These are phyloP conservation scores for Orchestes rusci DNA, from an alignment of 2,888 invertebrate genomes.

Conservation along the genomic window DNA sequence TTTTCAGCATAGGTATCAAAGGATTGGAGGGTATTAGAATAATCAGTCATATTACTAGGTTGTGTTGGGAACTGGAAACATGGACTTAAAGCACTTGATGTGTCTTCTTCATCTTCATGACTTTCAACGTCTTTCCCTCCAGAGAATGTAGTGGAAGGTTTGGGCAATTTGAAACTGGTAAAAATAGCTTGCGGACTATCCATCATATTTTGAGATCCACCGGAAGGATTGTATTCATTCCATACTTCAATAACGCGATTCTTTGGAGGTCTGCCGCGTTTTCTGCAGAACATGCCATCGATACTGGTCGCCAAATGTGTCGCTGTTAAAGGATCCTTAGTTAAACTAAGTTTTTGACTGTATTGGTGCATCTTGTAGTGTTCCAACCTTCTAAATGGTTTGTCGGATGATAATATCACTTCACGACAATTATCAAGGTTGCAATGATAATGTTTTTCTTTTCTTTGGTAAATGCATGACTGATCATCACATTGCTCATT, in stretches of 20 bases:
- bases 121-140: conserved; percentile 38
- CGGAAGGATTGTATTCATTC: conserved; percentile 55
- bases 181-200: conserved; percentile 85
- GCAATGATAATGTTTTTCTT: conserved; percentile 83
- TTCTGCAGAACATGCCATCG: conserved; percentile 82
- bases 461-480: conserved; percentile 65
- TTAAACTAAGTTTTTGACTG: conserved; percentile 42
- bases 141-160: conserved; percentile 44
- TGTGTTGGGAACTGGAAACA: no score
- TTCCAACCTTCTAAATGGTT: conserved; percentile 72
- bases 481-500: conserved; percentile 60
- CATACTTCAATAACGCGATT: conserved; percentile 90
- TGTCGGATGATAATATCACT: conserved; percentile 68
- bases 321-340: conserved; percentile 46
- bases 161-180: conserved; percentile 87
- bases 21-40: conserved; percentile 44
- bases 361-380: conserved; percentile 75
- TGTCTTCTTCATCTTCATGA: conserved; percentile 41
- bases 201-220: conserved; percentile 40
- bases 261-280: conserved; percentile 94
- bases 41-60: conserved; percentile 15
- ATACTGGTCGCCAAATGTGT: conserved; percentile 63
- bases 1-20: conserved; percentile 55
- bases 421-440: conserved; percentile 82
- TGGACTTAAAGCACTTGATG: no score